Conservation (phyloP, 2,113 vertebrate species). For the Urocynchramus pylzowi region DNA sequence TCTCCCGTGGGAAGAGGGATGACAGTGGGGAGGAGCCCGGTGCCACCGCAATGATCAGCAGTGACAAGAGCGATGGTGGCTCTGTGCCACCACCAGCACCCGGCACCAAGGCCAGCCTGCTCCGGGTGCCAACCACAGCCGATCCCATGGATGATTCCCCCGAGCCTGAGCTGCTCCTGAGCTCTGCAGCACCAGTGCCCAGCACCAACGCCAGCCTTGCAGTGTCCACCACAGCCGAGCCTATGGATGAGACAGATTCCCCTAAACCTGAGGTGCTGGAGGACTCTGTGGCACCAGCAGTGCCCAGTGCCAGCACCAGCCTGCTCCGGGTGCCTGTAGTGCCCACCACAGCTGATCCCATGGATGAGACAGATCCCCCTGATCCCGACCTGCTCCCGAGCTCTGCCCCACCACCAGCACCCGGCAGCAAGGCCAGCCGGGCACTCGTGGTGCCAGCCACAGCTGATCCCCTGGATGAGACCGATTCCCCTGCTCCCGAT, state of each 20-base stretch:
- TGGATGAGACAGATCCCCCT: fast-evolving
- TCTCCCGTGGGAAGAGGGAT: background rate
- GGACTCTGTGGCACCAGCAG: background rate
- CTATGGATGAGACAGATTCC: background rate
- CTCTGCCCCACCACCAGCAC: fast-evolving
- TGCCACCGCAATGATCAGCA: fast-evolving
- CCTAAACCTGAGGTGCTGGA: fast-evolving
- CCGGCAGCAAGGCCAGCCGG: fast-evolving
- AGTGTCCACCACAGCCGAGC: fast-evolving
- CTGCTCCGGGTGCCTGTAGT: fast-evolving
- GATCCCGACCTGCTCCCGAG: fast-evolving
- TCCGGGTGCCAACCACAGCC: fast-evolving
- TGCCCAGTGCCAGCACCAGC: fast-evolving
- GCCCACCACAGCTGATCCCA: fast-evolving
- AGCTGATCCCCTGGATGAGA: background rate
- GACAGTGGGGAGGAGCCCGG: background rate
- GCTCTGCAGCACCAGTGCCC: background rate
- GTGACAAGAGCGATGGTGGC: fast-evolving
- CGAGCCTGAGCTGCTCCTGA: background rate
- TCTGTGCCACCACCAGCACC: fast-evolving
- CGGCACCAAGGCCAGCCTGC: background rate
- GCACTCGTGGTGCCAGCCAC: fast-evolving
- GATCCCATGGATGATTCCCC: background rate
- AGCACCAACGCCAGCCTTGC: background rate
- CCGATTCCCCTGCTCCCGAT: fast-evolving